Evolutionary conservation across 2,888 invertebrate species (phyloP), one percentile per base, ranked within the genome.

Genomic region (Drosophila silvestris): DNA sequence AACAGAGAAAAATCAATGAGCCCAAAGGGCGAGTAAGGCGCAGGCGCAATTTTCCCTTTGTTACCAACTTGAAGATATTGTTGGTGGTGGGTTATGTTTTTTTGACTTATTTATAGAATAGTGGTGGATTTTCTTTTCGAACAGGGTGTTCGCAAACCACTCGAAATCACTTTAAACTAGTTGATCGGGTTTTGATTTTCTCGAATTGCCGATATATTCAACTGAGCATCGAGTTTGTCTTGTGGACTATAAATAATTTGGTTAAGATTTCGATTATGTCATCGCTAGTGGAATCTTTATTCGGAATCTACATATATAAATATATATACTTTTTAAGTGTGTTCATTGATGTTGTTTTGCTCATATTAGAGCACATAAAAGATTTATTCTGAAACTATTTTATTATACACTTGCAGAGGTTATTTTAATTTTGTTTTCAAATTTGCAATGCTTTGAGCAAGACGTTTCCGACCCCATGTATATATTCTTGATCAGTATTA

Each of bases 1-100:
- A 66, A 35, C 63, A 44, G 60, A 44, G 66, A 70, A 79, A 79
- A 79, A 79, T 79, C 79, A 26, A 79, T 79, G 51, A 10, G 12
- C 59, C 44, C 14, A 19, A 12, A 12, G 19, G 10, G n/a, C 5
- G 59, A 19, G 26, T 26, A 44, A 19, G 32, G 70, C 70, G 79
- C 78, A 78, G 28, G 74, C 70, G 56, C 78, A 57, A 26, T 54
- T 35, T 22, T n/a, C 7, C 16, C n/a, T 44, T 35, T 52, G 35
- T 19, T 61, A 58, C 65, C 60, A 66, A 56, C 53, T 44, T 30
- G 3, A 7, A 54, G 12, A 32, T 52, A 28, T 41, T 37, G 32
- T 54, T 66, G 58, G 76, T 69, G 79, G 71, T 79, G 71, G 44
- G 19, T 53, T 74, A 58, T 53, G 28, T 12, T n/a, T 12, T 65